A percentile compares a stretch with the other conserved stretches of the same genome.
Conservation (phyloP, 2,888 invertebrate genomes). For the Alcis repandata region DNA sequence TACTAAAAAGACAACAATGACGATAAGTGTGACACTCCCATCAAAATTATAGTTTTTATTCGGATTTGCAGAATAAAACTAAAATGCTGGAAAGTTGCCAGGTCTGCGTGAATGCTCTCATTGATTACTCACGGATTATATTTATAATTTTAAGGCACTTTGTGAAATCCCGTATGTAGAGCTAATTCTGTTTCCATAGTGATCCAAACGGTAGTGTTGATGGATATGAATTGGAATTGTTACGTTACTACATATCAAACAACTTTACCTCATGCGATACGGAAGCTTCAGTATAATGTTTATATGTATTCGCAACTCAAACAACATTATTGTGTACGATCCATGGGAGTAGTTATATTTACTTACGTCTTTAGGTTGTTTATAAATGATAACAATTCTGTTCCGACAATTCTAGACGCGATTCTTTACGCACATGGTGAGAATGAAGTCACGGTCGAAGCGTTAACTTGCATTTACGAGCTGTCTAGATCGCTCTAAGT, state of each 20-base stretch:
- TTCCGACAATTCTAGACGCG: conserved; percentile 9
- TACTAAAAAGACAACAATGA: conserved; percentile 24
- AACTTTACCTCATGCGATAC: conserved; percentile 8
- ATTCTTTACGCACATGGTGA: conserved; percentile 15
- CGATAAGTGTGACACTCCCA: conserved; percentile 37
- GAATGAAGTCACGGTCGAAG: conserved; percentile 20
- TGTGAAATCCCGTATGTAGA: conserved; percentile 24
- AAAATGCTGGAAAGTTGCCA: conserved; percentile 62
- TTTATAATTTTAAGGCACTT: conserved; percentile 54
- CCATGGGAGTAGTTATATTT: neutral
- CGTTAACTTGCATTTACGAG: conserved; percentile 20
- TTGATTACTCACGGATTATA: conserved; percentile 65
- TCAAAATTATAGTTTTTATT: conserved; percentile 48
- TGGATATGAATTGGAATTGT: conserved; percentile 28
- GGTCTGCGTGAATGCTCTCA: conserved; percentile 53
- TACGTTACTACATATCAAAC: conserved; percentile 20
- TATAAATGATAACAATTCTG: conserved; percentile 16
- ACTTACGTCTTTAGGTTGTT: conserved; percentile 1
- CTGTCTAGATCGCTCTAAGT: conserved; percentile 19
- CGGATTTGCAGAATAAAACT: conserved; percentile 50
- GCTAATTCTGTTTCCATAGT: conserved; percentile 8
- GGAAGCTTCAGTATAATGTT: conserved; percentile 15
- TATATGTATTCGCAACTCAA: conserved; percentile 12
- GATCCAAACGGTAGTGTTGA: conserved; percentile 12
- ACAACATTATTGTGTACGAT: conserved; percentile 2